Evolutionary conservation across 2,113 vertebrate species (phyloP), one percentile per base, ranked within the genome.

Genomic region (Turnix velox): DNA sequence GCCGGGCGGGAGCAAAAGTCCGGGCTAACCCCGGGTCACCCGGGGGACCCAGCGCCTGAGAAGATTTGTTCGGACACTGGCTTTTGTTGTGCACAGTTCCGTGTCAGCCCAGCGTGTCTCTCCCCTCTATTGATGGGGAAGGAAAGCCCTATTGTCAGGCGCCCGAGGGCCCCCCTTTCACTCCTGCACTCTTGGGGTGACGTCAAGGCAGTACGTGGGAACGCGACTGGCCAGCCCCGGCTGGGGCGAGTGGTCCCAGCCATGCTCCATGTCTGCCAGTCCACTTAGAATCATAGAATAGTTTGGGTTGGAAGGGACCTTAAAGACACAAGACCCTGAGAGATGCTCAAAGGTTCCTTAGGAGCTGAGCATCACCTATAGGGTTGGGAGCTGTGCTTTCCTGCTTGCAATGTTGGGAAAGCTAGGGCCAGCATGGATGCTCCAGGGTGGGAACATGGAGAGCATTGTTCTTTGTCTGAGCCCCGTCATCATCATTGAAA

Each of bases 61-160:
- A 92, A 96, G 94, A 90, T 96, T 93, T 95, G 93, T 95, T 94
- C 88, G 95, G 96, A 96, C 96, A 94, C 84, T 95, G 95, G 68
- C 95, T 93, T 95, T 95, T 97, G 94, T 94, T 92, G 94, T 94
- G 82, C 94, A 86, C 83, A 96, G 96, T 94, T 96, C 96, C 93
- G 79, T 95, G 95, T 96, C 95, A 96, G 91, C 95, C 83, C 95
- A 94, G 96, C 82, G 14, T 93, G 94, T 75, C 90, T 93, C 94
- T 92, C 1, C 1, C 59, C 8, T 22, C 85, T 84, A 80, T 71
- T 92, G 84, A 52, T 24, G 42, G 87, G 27, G 62, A 87, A 84
- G 81, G 87, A 90, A 90, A 92, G 76, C 12, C 0, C 62, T 63
- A 75, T 84, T 91, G 82, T 87, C 79, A 62, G 9, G 62, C 10